Percentiles rank a stretch among this genome's conserved stretches.
Evolutionary conservation across 2,113 vertebrate species (phyloP).

Genomic region (Butorides virescens): DNA sequence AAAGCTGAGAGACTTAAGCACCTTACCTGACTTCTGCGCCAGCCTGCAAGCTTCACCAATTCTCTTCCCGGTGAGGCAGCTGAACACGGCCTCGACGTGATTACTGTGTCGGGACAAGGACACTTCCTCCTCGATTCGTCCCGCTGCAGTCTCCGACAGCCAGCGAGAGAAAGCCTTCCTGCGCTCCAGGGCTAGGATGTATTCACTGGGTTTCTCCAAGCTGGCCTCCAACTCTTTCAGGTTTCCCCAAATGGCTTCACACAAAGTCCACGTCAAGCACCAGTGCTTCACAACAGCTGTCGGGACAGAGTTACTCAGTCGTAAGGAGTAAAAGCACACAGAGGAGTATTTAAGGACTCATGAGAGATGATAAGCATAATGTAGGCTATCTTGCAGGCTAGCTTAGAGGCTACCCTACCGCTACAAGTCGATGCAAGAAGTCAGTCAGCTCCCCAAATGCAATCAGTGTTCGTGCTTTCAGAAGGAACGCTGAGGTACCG

Average conservation of each 20-base stretch:
- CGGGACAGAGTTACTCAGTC: neutral
- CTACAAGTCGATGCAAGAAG: too few relatives aligned
- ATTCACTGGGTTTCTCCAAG: slow-evolving; percentile 68
- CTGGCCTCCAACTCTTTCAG: slow-evolving; percentile 76
- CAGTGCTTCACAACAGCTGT: slow-evolving; percentile 82
- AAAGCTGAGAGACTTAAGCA: rapidly evolving
- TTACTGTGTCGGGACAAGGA: slow-evolving; percentile 55
- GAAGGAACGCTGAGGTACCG: neutral
- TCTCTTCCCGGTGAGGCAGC: slow-evolving; percentile 88
- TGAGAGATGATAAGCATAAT: rapidly evolving
- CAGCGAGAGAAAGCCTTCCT: slow-evolving; percentile 86
- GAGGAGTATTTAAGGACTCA: neutral
- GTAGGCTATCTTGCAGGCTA: too few relatives aligned
- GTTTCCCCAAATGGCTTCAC: slow-evolving; percentile 89
- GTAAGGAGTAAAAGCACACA: rapidly evolving
- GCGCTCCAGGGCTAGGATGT: slow-evolving; percentile 83
- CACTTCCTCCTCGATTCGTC: slow-evolving; percentile 84
- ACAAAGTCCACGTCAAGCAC: slow-evolving; percentile 89
- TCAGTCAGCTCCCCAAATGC: neutral
- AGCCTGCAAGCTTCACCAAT: slow-evolving; percentile 90
- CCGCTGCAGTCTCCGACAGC: slow-evolving; percentile 79
- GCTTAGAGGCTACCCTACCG: neutral
- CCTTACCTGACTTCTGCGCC: slow-evolving; percentile 86
- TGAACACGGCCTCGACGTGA: slow-evolving; percentile 87
- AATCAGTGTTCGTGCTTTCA: neutral